These are phyloP conservation scores for Anhinga rufa DNA, from an alignment of 2,113 vertebrate genomes.

Conservation along the genomic window DNA sequence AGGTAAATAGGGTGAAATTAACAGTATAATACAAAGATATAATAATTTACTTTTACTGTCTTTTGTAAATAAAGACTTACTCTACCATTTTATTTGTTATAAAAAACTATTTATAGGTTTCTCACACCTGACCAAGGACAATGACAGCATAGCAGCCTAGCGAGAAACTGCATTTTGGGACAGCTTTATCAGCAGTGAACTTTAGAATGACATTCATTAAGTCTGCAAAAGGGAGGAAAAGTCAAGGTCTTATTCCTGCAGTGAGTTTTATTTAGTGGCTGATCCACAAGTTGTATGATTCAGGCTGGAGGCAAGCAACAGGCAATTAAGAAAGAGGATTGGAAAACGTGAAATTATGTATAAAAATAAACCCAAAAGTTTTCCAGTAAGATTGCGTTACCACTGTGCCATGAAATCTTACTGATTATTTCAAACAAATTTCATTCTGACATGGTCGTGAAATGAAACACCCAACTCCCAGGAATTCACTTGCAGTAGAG, in stretches of 20 bases:
- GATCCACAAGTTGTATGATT: not conserved
- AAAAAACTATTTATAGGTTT: not conserved
- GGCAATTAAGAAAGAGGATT: not conserved
- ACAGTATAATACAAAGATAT: not conserved
- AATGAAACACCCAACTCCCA: not conserved
- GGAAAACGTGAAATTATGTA: not conserved
- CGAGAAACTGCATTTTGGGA: not conserved
- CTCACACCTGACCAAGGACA: not conserved
- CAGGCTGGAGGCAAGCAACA: not conserved
- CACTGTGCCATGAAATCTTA: not conserved
- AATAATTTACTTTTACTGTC: not conserved
- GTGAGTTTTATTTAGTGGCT: not conserved
- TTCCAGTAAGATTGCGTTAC: not conserved
- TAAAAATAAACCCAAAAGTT: not conserved
- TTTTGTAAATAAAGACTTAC: not conserved
- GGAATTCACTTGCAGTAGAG: not conserved
- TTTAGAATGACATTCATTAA: not conserved
- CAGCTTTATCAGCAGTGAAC: not conserved
- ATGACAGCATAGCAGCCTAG: not conserved
- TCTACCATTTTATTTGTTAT: not conserved
- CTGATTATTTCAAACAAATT: not conserved
- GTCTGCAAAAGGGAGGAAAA: not conserved
- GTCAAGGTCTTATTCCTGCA: not conserved
- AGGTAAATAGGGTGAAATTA: not conserved
- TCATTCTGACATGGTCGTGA: not conserved